These are phyloP conservation scores for Abrostola triplasia DNA, from an alignment of 2,888 invertebrate genomes.

Conservation along the genomic window DNA sequence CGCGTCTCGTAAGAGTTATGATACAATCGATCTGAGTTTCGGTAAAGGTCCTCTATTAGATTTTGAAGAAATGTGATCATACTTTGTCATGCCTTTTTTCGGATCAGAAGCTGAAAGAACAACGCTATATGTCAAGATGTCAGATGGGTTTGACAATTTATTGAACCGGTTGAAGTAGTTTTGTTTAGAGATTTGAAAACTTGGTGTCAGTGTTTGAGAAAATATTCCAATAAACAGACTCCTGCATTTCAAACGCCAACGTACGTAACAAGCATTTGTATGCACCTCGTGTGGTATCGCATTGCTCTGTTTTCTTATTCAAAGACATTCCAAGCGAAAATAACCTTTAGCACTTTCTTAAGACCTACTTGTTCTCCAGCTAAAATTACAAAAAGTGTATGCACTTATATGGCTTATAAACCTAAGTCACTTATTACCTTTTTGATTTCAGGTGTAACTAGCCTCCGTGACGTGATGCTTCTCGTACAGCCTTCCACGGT, in stretches of 20 bases:
- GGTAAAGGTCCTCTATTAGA: conserved; percentile 36
- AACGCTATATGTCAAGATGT: conserved; percentile 37
- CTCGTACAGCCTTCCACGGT: conserved; percentile 92
- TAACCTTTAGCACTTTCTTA: too few relatives aligned
- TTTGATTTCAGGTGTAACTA: conserved; percentile 87
- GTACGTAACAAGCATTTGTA: too few relatives aligned
- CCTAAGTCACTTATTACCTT: background rate
- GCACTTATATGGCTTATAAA: too few relatives aligned
- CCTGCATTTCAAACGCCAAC: too few relatives aligned
- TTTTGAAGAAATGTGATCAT: conserved; percentile 48
- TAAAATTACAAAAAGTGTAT: too few relatives aligned
- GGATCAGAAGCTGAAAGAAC: conserved; percentile 31
- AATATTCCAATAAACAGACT: too few relatives aligned
- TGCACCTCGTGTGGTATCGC: too few relatives aligned
- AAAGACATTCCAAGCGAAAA: too few relatives aligned
- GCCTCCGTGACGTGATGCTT: conserved; percentile 92
- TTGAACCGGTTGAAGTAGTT: conserved; percentile 15
- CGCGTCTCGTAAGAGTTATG: conserved; percentile 41
- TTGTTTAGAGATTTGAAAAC: background rate
- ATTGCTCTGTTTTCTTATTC: too few relatives aligned
- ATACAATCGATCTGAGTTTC: conserved; percentile 48
- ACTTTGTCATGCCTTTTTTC: conserved; percentile 50
- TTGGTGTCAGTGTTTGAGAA: background rate
- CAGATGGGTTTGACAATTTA: conserved; percentile 43
- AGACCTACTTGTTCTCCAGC: too few relatives aligned